Conservation (phyloP, 2,888 invertebrate species). For the Gastracanthus pulcherrimus region DNA sequence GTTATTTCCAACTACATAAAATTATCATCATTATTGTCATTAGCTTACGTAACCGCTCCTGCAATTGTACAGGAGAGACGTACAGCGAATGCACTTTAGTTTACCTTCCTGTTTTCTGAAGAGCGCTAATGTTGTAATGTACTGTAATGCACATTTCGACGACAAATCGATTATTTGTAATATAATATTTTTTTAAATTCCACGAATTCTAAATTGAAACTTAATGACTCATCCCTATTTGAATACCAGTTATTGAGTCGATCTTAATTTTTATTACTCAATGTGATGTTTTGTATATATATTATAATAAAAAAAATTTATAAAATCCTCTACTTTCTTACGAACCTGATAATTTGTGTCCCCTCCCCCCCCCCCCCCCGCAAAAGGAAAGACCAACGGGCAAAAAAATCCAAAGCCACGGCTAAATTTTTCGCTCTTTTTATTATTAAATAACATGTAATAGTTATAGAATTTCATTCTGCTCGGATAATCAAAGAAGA, state of each 20-base stretch:
- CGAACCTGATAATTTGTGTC: too few species aligned
- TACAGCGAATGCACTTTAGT: conserved; percentile 36
- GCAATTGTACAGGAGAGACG: conserved; percentile 26
- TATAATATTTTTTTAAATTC: conserved; percentile 28
- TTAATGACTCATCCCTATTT: conserved; percentile 24
- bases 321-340: conserved; percentile 20
- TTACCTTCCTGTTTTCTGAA: conserved; percentile 29
- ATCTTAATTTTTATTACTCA: conserved; percentile 58
- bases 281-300: conserved; percentile 67
- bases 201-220: conserved; percentile 22
- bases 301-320: conserved; percentile 58
- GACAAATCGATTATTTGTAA: conserved; percentile 16
- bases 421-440: conserved; percentile 47
- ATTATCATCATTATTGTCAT: conserved; percentile 49
- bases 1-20: conserved; percentile 43
- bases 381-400: too few species aligned
- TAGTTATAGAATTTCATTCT: conserved; percentile 49
- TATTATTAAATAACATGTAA: conserved; percentile 59
- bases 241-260: conserved; percentile 40
- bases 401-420: not conserved
- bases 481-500: conserved; percentile 27
- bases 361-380: too few species aligned
- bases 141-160: conserved; percentile 11
- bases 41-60: conserved; percentile 40
- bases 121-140: conserved; percentile 14